Evolutionary conservation across 2,797 vertebrate species (phyloP).

Genomic region (Corythornis leucogaster): DNA sequence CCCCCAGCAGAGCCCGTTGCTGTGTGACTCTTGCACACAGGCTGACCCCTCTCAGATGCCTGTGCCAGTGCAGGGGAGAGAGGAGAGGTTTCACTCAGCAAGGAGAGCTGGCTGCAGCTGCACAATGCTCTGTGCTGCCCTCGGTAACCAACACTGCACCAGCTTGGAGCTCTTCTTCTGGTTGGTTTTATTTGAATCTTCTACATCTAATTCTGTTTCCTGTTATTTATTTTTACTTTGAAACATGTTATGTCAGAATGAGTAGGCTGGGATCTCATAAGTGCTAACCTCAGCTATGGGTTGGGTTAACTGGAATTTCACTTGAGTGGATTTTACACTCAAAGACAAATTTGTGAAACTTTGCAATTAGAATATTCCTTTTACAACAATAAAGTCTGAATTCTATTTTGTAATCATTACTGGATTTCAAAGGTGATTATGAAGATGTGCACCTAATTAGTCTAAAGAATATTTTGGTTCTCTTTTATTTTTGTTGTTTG

Average conservation of each 20-base stretch:
- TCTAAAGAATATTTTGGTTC: neutral
- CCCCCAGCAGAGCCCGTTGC: fast-evolving
- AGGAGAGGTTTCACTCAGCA: neutral
- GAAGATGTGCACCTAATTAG: neutral
- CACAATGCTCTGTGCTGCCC: neutral
- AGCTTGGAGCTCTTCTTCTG: conserved; percentile 17
- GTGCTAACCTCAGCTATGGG: neutral
- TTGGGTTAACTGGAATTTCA: neutral
- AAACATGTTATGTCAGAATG: neutral
- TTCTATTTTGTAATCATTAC: neutral
- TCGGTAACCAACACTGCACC: conserved; percentile 9
- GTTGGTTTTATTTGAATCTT: conserved; percentile 15
- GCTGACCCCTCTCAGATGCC: neutral
- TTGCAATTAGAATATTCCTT: neutral
- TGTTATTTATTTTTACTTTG: neutral
- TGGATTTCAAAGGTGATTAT: neutral
- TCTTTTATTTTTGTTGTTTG: neutral
- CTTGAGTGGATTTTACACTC: neutral
- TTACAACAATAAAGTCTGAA: neutral
- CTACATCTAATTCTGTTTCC: conserved; percentile 26
- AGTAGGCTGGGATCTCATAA: neutral
- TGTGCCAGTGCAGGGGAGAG: neutral
- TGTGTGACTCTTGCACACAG: too few species aligned
- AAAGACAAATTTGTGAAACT: neutral
- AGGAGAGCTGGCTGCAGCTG: neutral